Evolutionary conservation across 2,113 vertebrate species (phyloP).

Genomic region (Misgurnus anguillicaudatus): DNA sequence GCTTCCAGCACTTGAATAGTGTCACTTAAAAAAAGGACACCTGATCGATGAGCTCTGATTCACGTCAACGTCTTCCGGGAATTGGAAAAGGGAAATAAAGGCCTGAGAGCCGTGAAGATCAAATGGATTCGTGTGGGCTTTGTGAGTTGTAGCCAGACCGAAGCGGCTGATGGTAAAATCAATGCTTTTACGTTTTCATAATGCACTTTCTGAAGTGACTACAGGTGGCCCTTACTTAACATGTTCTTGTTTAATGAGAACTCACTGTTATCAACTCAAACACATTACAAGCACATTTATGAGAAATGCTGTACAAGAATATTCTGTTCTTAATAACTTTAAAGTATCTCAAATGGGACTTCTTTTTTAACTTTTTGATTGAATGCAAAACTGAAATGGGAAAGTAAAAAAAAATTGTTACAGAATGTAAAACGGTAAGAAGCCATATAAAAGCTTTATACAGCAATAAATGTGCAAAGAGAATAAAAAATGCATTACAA

Average conservation of each 20-base stretch:
- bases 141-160: too few relatives aligned
- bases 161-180: not conserved
- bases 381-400: not conserved
- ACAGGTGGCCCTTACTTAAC: not conserved
- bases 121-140: not conserved
- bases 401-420: not conserved
- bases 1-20: conserved; percentile 1
- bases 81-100: not conserved
- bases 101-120: not conserved
- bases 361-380: not conserved
- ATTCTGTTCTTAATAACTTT: conserved; percentile 8
- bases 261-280: not conserved
- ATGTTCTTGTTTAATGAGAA: conserved; percentile 10
- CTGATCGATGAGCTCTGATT: conserved; percentile 19
- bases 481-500: not conserved
- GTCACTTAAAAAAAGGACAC: conserved; percentile 19
- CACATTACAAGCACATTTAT: not conserved
- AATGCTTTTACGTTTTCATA: conserved; percentile 27
- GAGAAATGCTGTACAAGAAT: not conserved
- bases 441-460: not conserved
- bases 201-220: conserved; percentile 11
- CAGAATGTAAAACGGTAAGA: not conserved
- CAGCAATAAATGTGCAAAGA: too few relatives aligned
- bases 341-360: conserved; percentile 3
- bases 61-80: conserved; percentile 1